These are phyloP conservation scores for Spodoptera frugiperda DNA, from an alignment of 1,140 invertebrate species.

Conservation along the genomic window DNA sequence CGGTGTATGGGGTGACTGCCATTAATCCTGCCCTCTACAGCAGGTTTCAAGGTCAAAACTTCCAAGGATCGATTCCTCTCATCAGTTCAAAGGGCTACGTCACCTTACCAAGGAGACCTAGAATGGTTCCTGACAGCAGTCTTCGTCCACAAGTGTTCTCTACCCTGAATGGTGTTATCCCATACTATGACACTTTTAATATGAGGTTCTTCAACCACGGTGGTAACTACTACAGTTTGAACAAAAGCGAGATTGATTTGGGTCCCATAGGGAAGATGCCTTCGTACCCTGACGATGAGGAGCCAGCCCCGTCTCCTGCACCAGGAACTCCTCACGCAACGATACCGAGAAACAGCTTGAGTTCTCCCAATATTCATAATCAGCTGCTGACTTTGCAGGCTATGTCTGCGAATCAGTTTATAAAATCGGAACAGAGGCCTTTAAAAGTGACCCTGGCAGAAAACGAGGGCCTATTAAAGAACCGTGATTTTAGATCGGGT, in stretches of 20 bases:
- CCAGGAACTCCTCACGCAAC: constrained; percentile 80
- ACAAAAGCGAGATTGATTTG: constrained; percentile 87
- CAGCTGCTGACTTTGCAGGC: constrained; percentile 75
- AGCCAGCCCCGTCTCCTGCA: constrained; percentile 83
- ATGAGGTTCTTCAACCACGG: constrained; percentile 92
- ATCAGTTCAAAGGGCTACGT: constrained; percentile 91
- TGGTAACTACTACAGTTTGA: constrained; percentile 91
- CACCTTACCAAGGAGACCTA: constrained; percentile 93
- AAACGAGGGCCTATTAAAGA: constrained; percentile 69
- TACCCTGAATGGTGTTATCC: constrained; percentile 88
- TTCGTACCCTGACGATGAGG: constrained; percentile 86
- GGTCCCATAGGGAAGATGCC: constrained; percentile 83
- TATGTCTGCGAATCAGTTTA: constrained; percentile 61
- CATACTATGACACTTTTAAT: constrained; percentile 94
- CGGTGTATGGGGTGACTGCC: constrained; percentile 83
- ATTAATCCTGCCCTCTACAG: constrained; percentile 88
- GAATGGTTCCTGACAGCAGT: constrained; percentile 88
- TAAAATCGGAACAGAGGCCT: constrained; percentile 67
- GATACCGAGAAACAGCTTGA: constrained; percentile 78
- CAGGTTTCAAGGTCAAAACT: constrained; percentile 89
- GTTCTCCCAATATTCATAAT: constrained; percentile 82
- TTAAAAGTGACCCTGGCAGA: constrained; percentile 73
- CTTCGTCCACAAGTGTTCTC: constrained; percentile 85
- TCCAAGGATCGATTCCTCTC: constrained; percentile 84
- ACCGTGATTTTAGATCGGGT: constrained; percentile 63